Base-by-base conservation (phyloP, 2,113 vertebrate species). In the Protobothrops flavoviridis region DNA sequence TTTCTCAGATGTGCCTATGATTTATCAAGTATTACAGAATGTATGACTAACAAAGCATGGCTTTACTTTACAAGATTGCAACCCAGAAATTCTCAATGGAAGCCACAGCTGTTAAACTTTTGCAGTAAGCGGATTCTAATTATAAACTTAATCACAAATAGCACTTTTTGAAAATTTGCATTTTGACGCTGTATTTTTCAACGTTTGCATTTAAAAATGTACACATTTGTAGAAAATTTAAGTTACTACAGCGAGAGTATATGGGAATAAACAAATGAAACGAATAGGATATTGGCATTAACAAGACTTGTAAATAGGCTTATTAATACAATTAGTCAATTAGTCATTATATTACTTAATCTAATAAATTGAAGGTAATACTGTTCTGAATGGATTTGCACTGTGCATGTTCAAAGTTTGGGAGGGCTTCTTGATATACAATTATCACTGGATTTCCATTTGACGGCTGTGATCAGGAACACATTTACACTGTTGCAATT, bases 41-140 rank as follows among this genome's bases (percentile, higher is more conserved):
- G 0, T 53, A 89, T 88, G 74, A 91, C 90, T 88, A 39, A 15
- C 39, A 21, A 29, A 61, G 43, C 0, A 39, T 81, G 74, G 0
- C 48, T 91, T 90, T 81, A 56, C 90, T 96, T 94, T 53, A 61
- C 86, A 95, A 89, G 64, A 52, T 56, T 81, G 45, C 17, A 69
- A 24, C 50, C 20, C 52, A 92, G 81, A 33, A 48, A 93, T 95
- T 86, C 64, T 59, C 48, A 90, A 95, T 92, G 94, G 92, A 94
- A 95, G 39, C 45, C 87, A 93, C 91, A 91, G 88, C 81, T 55
- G 55, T 48, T 85, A 87, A 92, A 93, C n/a, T 91, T 92, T 92
- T 92, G 85, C 0, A 1, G 7, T 0, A 0, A 95, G 59, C 2
- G 13, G 2, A 48, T 89, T 0, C 1, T 52, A 12, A 74, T 45